A percentile compares a stretch with the other conserved stretches of the same genome.
These are phyloP conservation scores for Phoxinus phoxinus DNA, from an alignment of 2,113 vertebrate species.

Conservation along the genomic window DNA sequence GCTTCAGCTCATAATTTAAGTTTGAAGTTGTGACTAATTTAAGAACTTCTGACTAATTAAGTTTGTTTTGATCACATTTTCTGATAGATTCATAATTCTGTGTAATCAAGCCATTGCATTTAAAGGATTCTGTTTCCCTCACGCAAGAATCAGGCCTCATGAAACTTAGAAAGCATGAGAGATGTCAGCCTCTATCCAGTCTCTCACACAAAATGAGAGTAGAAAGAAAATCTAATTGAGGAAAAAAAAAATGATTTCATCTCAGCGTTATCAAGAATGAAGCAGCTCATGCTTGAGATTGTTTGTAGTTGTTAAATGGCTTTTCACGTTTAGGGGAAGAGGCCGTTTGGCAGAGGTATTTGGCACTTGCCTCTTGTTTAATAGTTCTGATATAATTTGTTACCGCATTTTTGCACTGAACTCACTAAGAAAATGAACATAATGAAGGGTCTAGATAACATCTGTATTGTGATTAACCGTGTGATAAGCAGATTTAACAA, in stretches of 20 bases:
- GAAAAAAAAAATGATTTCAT: slow-evolving; percentile 25
- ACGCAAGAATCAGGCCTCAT: not conserved
- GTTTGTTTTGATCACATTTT: slow-evolving; percentile 18
- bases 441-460: not conserved
- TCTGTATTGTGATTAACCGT: not conserved
- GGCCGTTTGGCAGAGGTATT: slow-evolving; percentile 5
- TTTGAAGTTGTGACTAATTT: not conserved
- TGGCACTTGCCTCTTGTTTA: slow-evolving; percentile 8
- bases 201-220: not conserved
- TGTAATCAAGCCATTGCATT: slow-evolving; percentile 7
- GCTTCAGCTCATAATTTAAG: not conserved
- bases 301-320: slow-evolving; percentile 36
- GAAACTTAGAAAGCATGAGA: slow-evolving; percentile 30
- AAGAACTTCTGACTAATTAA: not conserved
- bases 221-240: slow-evolving; percentile 13
- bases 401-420: not conserved
- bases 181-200: not conserved
- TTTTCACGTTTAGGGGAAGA: slow-evolving; percentile 28
- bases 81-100: slow-evolving; percentile 29
- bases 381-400: slow-evolving; percentile 1
- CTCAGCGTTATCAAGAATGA: slow-evolving; percentile 18
- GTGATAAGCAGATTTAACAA: not conserved
- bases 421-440: not conserved
- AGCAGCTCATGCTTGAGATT: slow-evolving; percentile 23
- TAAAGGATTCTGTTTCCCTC: slow-evolving; percentile 5